Evolutionary conservation across 23 tunicate species (phyloP), one percentile per base, ranked within the genome.

Genomic region (Styela clava): DNA sequence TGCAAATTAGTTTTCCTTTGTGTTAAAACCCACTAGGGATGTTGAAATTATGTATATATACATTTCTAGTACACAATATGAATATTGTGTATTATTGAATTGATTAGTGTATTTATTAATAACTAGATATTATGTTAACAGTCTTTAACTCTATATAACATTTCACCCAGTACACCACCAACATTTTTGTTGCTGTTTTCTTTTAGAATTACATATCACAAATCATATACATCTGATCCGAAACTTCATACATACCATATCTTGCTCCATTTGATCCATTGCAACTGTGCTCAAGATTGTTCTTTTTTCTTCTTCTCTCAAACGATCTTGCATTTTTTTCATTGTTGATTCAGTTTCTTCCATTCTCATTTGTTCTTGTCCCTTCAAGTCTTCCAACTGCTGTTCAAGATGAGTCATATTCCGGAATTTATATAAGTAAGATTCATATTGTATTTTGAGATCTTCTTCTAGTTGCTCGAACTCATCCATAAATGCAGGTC

Each of bases 401-500:
- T 87, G 92, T 63, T 92, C 97, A 25, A 92, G 64, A 63, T 30
- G 87, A 23, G 91, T 92, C 92, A 92, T 92, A 52, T 92, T 92
- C 51, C 97, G 78, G 72, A 92, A 92, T 71, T 94, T 94, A 74
- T 86, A 65, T 1, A 94, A 70, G 44, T 94, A 94, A 2, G 81
- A 79, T 19, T 89, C 99, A 62, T 94, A 94, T 74, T 88, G 91
- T 3, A 31, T n/a, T 68, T 94, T 89, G 26, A 94, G 82, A 16
- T 89, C 99, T 12, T 78, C 83, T 79, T 94, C 95, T 24, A 94
- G 34, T 33, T 82, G 79, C 62, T 94, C 99, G 36, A 94, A 89
- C 65, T 94, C 99, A 83, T 94, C 99, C 95, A 88, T 89, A 79
- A 88, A 94, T 1, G 99, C 99, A 18, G 99, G 99, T 16, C 99